phyloP scores from a whole-genome alignment of 2,113 vertebrate species.

The Calyptomena viridis region DNA sequence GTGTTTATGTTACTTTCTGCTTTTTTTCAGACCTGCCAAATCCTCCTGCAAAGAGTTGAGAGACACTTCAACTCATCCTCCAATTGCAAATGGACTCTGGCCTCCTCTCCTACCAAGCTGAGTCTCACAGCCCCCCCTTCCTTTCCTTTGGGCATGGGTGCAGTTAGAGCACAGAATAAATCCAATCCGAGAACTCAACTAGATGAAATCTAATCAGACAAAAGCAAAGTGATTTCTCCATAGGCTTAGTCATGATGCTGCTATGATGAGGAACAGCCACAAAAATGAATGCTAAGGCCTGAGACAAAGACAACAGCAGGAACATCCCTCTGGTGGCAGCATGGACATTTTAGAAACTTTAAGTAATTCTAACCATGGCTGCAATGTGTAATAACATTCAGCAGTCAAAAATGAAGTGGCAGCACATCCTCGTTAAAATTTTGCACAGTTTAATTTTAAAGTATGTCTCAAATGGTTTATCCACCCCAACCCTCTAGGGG shows the following conservation, averaged over 20 bases:
- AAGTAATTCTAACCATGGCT: not conserved
- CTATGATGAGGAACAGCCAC: not conserved
- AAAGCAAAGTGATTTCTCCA: not conserved
- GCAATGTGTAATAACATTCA: not conserved
- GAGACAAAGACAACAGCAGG: not conserved
- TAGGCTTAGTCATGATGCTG: not conserved
- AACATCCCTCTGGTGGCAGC: not conserved
- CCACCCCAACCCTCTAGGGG: not conserved
- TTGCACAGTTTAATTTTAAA: not conserved
- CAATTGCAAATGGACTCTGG: not conserved
- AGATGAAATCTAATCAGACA: not conserved
- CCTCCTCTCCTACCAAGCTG: not conserved
- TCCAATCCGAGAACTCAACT: not conserved
- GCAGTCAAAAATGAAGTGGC: not conserved
- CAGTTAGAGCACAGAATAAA: not conserved
- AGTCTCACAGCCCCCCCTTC: not conserved
- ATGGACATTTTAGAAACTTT: not conserved
- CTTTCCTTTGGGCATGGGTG: not conserved
- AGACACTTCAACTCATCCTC: not conserved
- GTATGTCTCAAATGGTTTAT: not conserved
- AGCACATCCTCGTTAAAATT: not conserved
- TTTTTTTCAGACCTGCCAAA: not conserved
- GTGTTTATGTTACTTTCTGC: not conserved
- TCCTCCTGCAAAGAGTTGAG: not conserved
- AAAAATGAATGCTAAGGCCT: not conserved